Evolutionary conservation across 2,113 vertebrate genomes (phyloP).

Genomic region (Xiphias gladius): DNA sequence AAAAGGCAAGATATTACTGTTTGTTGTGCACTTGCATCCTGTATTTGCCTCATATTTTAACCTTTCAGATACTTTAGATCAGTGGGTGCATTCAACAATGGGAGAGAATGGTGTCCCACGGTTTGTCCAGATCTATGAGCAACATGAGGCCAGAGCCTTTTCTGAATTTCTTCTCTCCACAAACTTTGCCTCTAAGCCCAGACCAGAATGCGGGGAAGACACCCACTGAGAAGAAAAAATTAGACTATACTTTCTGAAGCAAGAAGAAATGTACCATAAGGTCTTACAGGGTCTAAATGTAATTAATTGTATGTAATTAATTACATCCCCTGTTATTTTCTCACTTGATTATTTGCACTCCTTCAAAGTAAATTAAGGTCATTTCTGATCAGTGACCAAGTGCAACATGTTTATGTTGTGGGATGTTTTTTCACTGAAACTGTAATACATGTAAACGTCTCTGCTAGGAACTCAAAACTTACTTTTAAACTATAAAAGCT

Average conservation of each 20-base stretch:
- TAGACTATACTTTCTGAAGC: background rate
- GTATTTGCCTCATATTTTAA: conserved; percentile 23
- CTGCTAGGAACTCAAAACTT: background rate
- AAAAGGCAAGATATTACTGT: background rate
- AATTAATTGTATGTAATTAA: background rate
- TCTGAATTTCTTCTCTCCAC: background rate
- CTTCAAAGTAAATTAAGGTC: background rate
- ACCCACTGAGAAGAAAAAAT: conserved; percentile 7
- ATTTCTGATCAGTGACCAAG: background rate
- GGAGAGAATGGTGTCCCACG: conserved; percentile 33
- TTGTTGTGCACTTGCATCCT: conserved; percentile 1
- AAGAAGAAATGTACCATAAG: background rate
- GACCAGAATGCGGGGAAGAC: conserved; percentile 1
- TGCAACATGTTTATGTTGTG: no score
- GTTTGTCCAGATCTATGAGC: conserved; percentile 31
- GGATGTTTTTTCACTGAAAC: background rate
- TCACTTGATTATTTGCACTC: background rate
- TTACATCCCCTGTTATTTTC: background rate
- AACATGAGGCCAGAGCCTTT: background rate
- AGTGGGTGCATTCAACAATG: conserved; percentile 44
- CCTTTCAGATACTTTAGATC: conserved; percentile 11
- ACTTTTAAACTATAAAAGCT: background rate
- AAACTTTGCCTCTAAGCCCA: background rate
- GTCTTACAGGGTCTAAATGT: background rate
- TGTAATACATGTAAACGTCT: background rate